phyloP scores from a whole-genome alignment of 2,113 vertebrate genomes.

The Tringa solitaria region DNA sequence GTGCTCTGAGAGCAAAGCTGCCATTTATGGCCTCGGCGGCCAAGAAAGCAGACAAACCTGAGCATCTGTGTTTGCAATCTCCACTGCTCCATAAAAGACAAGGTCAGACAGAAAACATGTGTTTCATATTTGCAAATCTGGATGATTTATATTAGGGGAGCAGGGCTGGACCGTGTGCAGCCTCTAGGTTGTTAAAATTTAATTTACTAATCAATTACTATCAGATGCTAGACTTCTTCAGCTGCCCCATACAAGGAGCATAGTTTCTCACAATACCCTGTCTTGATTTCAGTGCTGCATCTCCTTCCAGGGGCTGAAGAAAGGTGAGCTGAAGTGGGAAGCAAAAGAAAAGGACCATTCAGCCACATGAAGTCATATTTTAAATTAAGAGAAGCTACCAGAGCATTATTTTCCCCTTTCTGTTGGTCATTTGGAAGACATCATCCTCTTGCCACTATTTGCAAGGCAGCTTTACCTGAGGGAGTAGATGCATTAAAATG shows the following conservation, averaged over 20 bases:
- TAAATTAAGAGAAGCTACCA: background rate
- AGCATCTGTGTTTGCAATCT: constrained; percentile 57
- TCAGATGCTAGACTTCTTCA: constrained; percentile 48
- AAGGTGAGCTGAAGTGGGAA: background rate
- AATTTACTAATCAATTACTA: constrained; percentile 56
- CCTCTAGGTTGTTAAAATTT: constrained; percentile 48
- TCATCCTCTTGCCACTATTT: background rate
- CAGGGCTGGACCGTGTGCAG: constrained; percentile 18
- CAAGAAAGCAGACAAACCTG: constrained; percentile 39
- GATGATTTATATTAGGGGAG: constrained; percentile 38
- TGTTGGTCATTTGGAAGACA: background rate
- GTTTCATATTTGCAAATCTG: constrained; percentile 41
- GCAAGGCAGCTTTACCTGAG: background rate
- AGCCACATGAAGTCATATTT: background rate
- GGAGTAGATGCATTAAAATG: background rate
- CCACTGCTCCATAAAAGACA: constrained; percentile 39
- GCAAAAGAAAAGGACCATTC: background rate
- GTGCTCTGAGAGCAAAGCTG: constrained; percentile 17
- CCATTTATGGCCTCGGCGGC: background rate
- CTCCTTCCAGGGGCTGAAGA: background rate
- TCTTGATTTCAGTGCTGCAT: background rate
- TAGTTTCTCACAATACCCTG: background rate
- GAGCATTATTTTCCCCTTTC: background rate
- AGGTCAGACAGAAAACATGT: constrained; percentile 54
- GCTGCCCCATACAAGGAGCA: background rate